Base-by-base conservation (phyloP, 1,140 invertebrate species). In the Drosophila busckii region DNA sequence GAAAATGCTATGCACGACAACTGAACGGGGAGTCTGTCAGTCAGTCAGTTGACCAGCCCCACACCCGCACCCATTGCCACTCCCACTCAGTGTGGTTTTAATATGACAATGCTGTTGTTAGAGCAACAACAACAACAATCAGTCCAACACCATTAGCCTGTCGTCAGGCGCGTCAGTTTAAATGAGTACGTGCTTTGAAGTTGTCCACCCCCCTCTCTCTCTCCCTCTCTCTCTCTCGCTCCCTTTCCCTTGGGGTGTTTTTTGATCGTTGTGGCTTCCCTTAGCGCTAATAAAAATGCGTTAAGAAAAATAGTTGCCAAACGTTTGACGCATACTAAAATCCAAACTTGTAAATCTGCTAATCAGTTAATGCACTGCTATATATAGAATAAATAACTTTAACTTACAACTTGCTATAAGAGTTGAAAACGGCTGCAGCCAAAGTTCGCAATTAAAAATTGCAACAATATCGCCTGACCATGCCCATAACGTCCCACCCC, bases 261-360 rank as follows among this genome's bases (percentile, higher is more conserved):
- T 60, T 45, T 38, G 40, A 49, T 52, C 35, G 28, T 26, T 16
- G 20, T 29, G 19, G 56, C 31, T 70, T 63, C 75, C 73, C 75
- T 49, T 31, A 83, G 75, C 76, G 76, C 65, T 50, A 82, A 82
- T 82, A 82, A 80, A n/a, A 82, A 82, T 75, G 75, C 61, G 75
- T 82, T 82, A 82, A 82, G 75, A 82, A 82, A 82, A 82, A 82
- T 82, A 82, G 75, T 82, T 82, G 76, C 70, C 75, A 75, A 82
- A 82, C 75, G 75, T 45, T 61, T 66, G 76, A 75, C 83, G 75
- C 70, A 82, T 82, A 82, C 75, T 66, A 82, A 82, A 82, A 82
- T 50, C 50, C 25, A 54, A 60, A 60, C 49, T 60, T 46, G 56
- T 54, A 25, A 54, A 50, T 45, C 13, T 29, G 53, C 10, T 55